These are phyloP conservation scores for Phylloscopus collybita DNA, from an alignment of 2,797 vertebrate species.

Conservation along the genomic window DNA sequence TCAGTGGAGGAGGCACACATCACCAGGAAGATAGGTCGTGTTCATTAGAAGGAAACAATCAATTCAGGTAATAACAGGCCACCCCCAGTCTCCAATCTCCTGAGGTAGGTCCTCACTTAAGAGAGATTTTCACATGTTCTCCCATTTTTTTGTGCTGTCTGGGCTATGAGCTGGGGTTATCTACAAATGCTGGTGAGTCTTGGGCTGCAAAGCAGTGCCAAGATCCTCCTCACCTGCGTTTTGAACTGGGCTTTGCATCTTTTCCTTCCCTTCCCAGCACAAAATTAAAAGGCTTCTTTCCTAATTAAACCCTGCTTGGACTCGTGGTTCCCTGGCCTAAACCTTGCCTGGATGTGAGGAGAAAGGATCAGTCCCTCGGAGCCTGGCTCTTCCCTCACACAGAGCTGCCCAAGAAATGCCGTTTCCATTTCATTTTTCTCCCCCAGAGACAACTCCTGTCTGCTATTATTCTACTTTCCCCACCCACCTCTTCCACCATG, in stretches of 20 bases:
- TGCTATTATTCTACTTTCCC: slow-evolving; percentile 61
- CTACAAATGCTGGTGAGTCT: background rate
- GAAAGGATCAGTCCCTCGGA: background rate
- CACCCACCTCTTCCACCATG: slow-evolving; percentile 71
- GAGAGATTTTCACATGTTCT: background rate
- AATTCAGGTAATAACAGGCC: background rate
- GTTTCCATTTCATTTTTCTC: background rate
- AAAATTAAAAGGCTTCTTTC: background rate
- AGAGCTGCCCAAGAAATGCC: background rate
- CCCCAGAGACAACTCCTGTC: slow-evolving; percentile 58
- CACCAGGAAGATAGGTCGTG: background rate
- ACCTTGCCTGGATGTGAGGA: background rate
- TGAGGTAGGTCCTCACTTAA: background rate
- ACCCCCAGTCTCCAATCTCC: background rate
- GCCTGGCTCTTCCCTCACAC: background rate
- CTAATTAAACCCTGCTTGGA: background rate
- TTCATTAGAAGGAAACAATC: background rate
- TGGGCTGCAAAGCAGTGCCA: background rate
- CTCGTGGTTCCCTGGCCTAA: background rate
- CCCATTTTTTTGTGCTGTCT: background rate
- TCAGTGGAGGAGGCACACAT: background rate
- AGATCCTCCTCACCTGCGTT: background rate
- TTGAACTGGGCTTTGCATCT: background rate
- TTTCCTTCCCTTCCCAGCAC: background rate
- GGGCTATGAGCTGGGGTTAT: background rate